Evolutionary conservation across 2,888 invertebrate genomes (phyloP).

Genomic region (Norana najaformis): DNA sequence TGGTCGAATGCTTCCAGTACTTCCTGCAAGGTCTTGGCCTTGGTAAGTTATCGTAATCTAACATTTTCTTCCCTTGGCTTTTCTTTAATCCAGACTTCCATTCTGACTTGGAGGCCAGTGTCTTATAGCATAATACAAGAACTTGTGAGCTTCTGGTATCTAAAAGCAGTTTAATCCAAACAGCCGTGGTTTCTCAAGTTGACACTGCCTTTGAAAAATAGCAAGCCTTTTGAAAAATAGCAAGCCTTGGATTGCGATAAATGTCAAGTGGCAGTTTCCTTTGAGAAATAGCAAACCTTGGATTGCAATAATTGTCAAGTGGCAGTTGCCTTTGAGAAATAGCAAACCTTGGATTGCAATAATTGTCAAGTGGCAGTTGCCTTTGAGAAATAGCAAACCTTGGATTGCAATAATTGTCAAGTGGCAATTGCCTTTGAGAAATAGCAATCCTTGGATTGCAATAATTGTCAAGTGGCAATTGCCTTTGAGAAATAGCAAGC

Average conservation of each 20-base stretch:
- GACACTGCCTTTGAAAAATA: neutral
- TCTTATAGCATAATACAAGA: neutral
- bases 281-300: too few species aligned
- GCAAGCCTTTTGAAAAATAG: too few species aligned
- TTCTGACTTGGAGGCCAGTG: neutral
- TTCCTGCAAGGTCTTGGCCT: constrained; percentile 87
- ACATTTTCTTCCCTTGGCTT: neutral
- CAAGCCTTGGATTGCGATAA: too few species aligned
- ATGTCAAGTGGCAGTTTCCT: too few species aligned
- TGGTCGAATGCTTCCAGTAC: constrained; percentile 81
- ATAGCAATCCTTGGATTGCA: neutral
- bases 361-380: neutral
- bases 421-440: too few species aligned
- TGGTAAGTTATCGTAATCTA: constrained; percentile 55
- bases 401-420: neutral
- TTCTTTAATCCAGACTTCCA: neutral
- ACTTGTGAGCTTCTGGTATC: neutral
- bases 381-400: neutral
- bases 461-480: too few species aligned
- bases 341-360: too few species aligned
- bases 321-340: too few species aligned
- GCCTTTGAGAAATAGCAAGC: too few species aligned
- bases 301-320: too few species aligned
- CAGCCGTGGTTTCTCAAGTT: neutral
- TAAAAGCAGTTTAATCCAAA: neutral